Base-by-base conservation (phyloP, 2,113 vertebrate genomes). In the Gallinago jamesoni region DNA sequence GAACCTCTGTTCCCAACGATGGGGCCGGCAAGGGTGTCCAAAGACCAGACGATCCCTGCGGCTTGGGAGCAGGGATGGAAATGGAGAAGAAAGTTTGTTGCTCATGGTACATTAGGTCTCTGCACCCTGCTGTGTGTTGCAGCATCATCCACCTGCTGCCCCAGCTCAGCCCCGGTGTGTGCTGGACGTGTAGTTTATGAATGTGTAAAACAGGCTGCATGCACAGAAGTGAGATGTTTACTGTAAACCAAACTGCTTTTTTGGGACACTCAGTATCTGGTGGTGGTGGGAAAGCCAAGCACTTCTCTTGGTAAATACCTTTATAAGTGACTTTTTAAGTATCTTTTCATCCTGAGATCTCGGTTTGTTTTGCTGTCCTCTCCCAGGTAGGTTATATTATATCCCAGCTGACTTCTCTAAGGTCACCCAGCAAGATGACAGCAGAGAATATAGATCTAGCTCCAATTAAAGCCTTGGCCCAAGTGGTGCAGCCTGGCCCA, bases 81-180 rank as follows among this genome's bases (percentile, higher is more conserved):
- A 31, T 7, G 14, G 76, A 74, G 86, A 43, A 30, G 57, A 13
- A 55, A 10, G 6, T 45, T 87, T 47, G 30, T 57, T 2, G 23
- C 16, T 74, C 14, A 1, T 24, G 47, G 53, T 31, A n/a, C 6
- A 0, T 45, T 45, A 45, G 48, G 67, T 74, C 14, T 53, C 24
- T 50, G 2, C 45, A 45, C 6, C 47, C 45, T 78, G 33, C 37
- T 57, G 43, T 3, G 7, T 7, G 6, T 22, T 57, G 57, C 66
- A 50, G 73, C 45, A 60, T 7, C 82, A 17, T 25, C 70, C 63
- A 27, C 33, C 35, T 37, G 70, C 92, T 0, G 1, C 14, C 14
- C 0, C 9, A n/a, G 73, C 52, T 70, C 69, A 75, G 84, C 30
- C 64, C 47, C 0, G 0, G 14, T 2, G 10, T 21, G n/a, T 3